Percentiles rank a stretch among this genome's conserved stretches.
phyloP scores from a whole-genome alignment of 2,113 vertebrate genomes.

The Rhinichthys klamathensis region DNA sequence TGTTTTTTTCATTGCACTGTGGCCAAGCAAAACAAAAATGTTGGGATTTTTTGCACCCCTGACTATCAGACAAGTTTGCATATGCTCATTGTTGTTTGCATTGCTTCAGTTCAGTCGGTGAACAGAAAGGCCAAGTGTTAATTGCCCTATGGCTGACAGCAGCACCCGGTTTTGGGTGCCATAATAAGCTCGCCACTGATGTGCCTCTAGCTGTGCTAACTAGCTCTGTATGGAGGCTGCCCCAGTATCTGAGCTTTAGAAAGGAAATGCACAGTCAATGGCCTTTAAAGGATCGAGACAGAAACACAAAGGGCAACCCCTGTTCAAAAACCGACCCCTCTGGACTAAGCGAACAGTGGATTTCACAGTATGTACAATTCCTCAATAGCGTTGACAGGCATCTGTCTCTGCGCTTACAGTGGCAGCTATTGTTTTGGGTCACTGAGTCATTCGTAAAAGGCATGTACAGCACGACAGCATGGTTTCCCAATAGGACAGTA shows the following conservation, averaged over 20 bases:
- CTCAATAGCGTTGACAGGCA: conserved; percentile 23
- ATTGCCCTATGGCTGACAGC: conserved; percentile 86
- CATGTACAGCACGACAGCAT: conserved; percentile 7
- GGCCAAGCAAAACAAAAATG: background rate
- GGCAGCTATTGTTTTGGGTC: conserved; percentile 44
- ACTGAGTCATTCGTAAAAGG: conserved; percentile 42
- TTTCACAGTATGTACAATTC: conserved; percentile 38
- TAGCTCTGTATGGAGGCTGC: conserved; percentile 36
- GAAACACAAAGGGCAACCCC: conserved; percentile 28
- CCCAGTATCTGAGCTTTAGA: conserved; percentile 15
- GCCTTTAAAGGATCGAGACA: conserved; percentile 38
- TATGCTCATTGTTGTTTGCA: conserved; percentile 84
- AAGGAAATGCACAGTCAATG: conserved; percentile 17
- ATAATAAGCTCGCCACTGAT: conserved; percentile 82
- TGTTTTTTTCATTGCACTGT: background rate
- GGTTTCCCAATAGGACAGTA: conserved; percentile 17
- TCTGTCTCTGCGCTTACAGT: conserved; percentile 30
- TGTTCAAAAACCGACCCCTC: conserved; percentile 31
- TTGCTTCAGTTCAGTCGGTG: conserved; percentile 84
- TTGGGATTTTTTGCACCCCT: background rate
- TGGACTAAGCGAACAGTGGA: conserved; percentile 31
- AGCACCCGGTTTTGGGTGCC: conserved; percentile 76
- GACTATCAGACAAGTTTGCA: conserved; percentile 67
- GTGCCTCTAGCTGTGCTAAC: conserved; percentile 83
- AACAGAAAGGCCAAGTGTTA: conserved; percentile 78